A percentile compares a stretch with the other conserved stretches of the same genome.
phyloP scores from a whole-genome alignment of 2,888 invertebrate species.

The Trisateles emortualis region DNA sequence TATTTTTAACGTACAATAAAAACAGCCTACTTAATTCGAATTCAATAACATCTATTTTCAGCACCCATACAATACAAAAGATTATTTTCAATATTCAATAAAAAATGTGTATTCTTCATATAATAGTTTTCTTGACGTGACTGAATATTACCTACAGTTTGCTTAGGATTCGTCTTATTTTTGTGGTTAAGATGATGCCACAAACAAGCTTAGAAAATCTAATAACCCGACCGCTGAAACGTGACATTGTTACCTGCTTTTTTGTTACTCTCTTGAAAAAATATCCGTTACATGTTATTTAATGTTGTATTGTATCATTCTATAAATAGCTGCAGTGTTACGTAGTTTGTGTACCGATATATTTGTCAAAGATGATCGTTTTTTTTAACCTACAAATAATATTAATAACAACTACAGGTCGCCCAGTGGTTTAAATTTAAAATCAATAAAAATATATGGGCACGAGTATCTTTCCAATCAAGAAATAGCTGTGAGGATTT shows the following conservation, averaged over 20 bases:
- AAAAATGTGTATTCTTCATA: constrained; percentile 9
- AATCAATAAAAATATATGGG: too few species aligned
- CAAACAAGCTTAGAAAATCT: constrained; percentile 13
- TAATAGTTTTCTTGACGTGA: constrained; percentile 37
- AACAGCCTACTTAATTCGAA: too few species aligned
- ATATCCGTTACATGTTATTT: neutral
- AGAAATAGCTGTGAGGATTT: too few species aligned
- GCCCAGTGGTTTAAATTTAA: too few species aligned
- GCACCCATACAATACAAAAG: too few species aligned
- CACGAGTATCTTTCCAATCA: too few species aligned
- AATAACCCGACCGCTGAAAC: constrained; percentile 1
- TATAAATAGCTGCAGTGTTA: neutral
- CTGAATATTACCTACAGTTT: constrained; percentile 24
- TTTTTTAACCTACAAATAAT: too few species aligned
- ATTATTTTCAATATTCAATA: neutral
- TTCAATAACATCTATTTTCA: too few species aligned
- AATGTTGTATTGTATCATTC: too few species aligned
- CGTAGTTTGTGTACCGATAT: neutral
- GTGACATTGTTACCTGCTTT: neutral
- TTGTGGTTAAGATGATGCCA: constrained; percentile 27
- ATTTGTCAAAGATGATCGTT: too few species aligned
- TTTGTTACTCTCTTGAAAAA: neutral
- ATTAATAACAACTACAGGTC: too few species aligned
- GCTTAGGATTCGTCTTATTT: constrained; percentile 21
- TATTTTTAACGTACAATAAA: too few species aligned